A percentile compares a stretch with the other conserved stretches of the same genome.
Conservation (phyloP, 30 jellyfish, hydroid and myxozoan genomes). For the Aurelia sp. region DNA sequence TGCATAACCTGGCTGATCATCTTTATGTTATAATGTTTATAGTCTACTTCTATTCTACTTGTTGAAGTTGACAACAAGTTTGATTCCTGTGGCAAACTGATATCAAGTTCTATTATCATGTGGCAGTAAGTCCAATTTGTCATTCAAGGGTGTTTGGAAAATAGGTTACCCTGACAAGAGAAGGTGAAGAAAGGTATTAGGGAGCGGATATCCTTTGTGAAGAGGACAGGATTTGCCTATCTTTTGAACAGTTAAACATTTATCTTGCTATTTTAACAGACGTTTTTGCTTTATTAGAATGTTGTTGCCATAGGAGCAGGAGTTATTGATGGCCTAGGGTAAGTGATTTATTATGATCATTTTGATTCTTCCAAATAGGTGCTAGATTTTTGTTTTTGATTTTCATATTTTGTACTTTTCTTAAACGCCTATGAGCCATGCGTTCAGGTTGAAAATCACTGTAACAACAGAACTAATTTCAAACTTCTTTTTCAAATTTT, state of each 20-base stretch:
- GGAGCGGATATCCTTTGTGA: neutral
- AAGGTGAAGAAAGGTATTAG: neutral
- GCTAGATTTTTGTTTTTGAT: neutral
- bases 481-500: too few relatives aligned
- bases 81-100: too few relatives aligned
- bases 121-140: too few relatives aligned
- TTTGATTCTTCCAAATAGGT: neutral
- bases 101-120: too few relatives aligned
- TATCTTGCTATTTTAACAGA: neutral
- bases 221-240: neutral
- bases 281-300: constrained; percentile 64
- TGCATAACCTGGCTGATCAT: neutral
- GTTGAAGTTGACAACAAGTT: too few relatives aligned
- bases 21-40: too few relatives aligned
- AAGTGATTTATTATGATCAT: constrained; percentile 30
- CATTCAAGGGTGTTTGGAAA: too few relatives aligned
- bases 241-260: too few relatives aligned
- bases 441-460: too few relatives aligned
- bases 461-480: too few relatives aligned
- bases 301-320: constrained; percentile 97
- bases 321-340: constrained; percentile 91
- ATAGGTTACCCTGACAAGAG: neutral
- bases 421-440: too few relatives aligned
- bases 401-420: neutral
- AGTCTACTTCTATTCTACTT: too few relatives aligned